These are phyloP conservation scores for Sclerodermus sp. DNA, from an alignment of 2,888 invertebrate species.

Conservation along the genomic window DNA sequence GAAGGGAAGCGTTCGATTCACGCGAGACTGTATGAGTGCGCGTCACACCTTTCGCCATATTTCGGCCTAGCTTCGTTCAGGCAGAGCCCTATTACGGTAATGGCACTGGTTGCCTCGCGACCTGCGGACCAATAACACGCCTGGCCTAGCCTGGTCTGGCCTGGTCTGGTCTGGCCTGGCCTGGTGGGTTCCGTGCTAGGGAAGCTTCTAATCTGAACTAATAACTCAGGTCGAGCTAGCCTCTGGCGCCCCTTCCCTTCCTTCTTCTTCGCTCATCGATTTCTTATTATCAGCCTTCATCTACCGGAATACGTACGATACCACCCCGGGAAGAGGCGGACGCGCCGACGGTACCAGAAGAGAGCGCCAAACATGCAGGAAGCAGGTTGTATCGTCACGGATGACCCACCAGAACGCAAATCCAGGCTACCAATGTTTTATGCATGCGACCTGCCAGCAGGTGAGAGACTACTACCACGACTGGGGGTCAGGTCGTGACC, in stretches of 20 bases:
- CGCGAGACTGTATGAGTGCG: slow-evolving; percentile 8
- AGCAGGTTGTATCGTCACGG: slow-evolving; percentile 3
- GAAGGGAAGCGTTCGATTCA: slow-evolving; percentile 30
- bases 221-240: slow-evolving; percentile 14
- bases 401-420: slow-evolving; percentile 30
- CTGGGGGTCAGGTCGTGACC: slow-evolving; percentile 22
- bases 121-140: slow-evolving; percentile 25
- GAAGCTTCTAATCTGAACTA: slow-evolving; percentile 29
- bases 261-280: slow-evolving; percentile 22
- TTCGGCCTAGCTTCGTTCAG: too few species aligned
- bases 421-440: slow-evolving; percentile 27
- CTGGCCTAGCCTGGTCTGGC: too few species aligned
- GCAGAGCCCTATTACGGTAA: slow-evolving; percentile 31
- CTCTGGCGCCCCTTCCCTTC: slow-evolving; percentile 2
- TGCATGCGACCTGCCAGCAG: slow-evolving; percentile 19
- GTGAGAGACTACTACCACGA: neutral
- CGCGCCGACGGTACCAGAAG: neutral
- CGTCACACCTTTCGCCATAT: slow-evolving; percentile 34
- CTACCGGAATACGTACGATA: neutral
- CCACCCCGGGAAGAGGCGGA: neutral
- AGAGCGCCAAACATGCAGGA: neutral
- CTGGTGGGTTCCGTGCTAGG: slow-evolving; percentile 24
- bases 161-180: neutral
- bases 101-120: slow-evolving; percentile 29
- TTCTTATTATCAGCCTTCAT: slow-evolving; percentile 22